phyloP scores from a whole-genome alignment of 2,113 vertebrate species.

The Taurulus bubalis region DNA sequence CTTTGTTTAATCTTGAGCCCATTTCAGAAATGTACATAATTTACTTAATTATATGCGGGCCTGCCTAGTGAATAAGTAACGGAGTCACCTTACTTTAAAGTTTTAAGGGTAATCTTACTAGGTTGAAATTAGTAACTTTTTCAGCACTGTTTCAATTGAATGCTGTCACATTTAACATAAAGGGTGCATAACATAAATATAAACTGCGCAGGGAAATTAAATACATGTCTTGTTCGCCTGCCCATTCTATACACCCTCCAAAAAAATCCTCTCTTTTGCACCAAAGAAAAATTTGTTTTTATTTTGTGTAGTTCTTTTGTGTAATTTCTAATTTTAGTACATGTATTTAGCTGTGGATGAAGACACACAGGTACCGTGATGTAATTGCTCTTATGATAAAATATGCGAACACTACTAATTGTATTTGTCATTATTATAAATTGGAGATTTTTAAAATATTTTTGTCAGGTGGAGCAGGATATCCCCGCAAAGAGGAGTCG shows the following conservation, averaged over 20 bases:
- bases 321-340: background rate
- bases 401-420: background rate
- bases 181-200: background rate
- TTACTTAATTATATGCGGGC: background rate
- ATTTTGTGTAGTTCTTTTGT: too few relatives aligned
- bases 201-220: background rate
- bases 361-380: background rate
- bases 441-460: background rate
- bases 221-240: background rate
- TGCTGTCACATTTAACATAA: background rate
- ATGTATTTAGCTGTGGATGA: background rate
- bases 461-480: slow-evolving; percentile 92
- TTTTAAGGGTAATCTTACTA: background rate
- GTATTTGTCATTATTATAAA: background rate
- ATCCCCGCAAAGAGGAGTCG: slow-evolving; percentile 95
- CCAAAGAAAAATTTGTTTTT: too few relatives aligned
- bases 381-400: background rate
- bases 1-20: background rate
- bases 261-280: too few relatives aligned
- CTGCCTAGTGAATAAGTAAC: background rate
- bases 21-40: background rate
- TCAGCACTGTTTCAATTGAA: background rate
- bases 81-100: background rate
- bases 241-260: too few relatives aligned
- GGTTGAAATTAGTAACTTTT: background rate